Conservation (phyloP, 2,797 vertebrate species). For the Austrolebias charrua region DNA sequence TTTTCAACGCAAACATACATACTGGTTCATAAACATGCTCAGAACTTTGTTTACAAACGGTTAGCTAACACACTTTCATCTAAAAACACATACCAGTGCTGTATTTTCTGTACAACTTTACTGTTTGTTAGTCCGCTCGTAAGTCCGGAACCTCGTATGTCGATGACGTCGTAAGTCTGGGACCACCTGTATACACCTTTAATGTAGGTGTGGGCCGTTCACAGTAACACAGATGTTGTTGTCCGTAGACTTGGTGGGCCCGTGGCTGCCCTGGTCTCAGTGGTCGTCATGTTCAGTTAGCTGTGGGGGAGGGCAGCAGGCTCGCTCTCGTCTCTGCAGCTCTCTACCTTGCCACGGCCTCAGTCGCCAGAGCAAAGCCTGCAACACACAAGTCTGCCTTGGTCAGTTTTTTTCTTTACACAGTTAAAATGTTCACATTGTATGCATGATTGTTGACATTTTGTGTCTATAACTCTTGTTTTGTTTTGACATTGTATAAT, state of each 20-base stretch:
- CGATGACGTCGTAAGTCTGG: too few relatives aligned
- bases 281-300: conserved; percentile 86
- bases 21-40: too few relatives aligned
- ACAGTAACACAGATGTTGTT: not conserved
- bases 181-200: too few relatives aligned
- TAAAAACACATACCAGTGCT: too few relatives aligned
- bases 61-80: too few relatives aligned
- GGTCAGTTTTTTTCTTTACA: conserved; percentile 74
- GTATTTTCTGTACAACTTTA: too few relatives aligned
- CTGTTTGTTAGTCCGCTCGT: too few relatives aligned
- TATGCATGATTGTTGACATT: too few relatives aligned
- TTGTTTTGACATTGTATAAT: not conserved
- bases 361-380: conserved; percentile 83
- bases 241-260: conserved; percentile 63
- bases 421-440: not conserved
- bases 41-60: too few relatives aligned
- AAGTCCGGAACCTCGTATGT: too few relatives aligned
- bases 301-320: conserved; percentile 89
- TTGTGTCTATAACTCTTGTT: not conserved
- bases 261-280: conserved; percentile 77
- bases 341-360: conserved; percentile 75
- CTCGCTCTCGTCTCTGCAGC: conserved; percentile 77
- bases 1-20: too few relatives aligned
- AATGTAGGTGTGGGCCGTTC: too few relatives aligned
- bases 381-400: conserved; percentile 88